Evolutionary conservation across 2,797 vertebrate genomes (phyloP).

Genomic region (Trachurus trachurus): DNA sequence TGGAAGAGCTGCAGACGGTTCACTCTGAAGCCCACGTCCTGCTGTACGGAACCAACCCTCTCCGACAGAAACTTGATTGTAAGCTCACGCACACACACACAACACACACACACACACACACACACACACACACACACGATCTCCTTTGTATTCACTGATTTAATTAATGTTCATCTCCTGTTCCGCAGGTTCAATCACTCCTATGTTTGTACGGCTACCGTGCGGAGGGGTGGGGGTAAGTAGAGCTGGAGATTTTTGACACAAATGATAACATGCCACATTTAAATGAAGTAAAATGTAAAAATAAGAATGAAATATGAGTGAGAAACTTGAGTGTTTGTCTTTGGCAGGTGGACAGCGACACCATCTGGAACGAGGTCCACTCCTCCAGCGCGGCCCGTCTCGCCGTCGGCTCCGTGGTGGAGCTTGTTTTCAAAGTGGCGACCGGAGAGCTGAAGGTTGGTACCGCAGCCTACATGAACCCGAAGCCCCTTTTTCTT

Average conservation of each 20-base stretch:
- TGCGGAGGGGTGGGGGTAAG: slow-evolving; percentile 96
- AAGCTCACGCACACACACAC: slow-evolving; percentile 62
- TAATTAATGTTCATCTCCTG: slow-evolving; percentile 1
- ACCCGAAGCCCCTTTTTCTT: too few relatives aligned
- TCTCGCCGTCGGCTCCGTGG: slow-evolving; percentile 95
- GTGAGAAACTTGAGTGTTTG: neutral
- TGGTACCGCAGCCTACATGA: neutral
- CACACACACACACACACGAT: neutral
- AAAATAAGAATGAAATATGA: neutral
- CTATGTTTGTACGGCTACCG: slow-evolving; percentile 93
- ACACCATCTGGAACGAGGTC: slow-evolving; percentile 99
- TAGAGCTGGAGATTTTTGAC: neutral
- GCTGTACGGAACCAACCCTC: slow-evolving; percentile 94
- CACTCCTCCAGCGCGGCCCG: slow-evolving; percentile 96
- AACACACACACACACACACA: neutral
- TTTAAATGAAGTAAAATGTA: too few relatives aligned
- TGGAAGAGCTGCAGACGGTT: slow-evolving; percentile 95
- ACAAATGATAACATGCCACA: too few relatives aligned
- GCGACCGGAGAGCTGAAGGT: slow-evolving; percentile 95
- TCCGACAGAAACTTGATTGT: slow-evolving; percentile 95
- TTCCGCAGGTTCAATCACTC: slow-evolving; percentile 90
- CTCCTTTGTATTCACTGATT: neutral
- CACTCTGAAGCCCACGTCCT: slow-evolving; percentile 94
- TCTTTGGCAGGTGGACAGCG: slow-evolving; percentile 92
- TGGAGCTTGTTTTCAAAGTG: slow-evolving; percentile 98